A percentile compares a stretch with the other conserved stretches of the same genome.
phyloP scores from a whole-genome alignment of 2,888 invertebrate genomes.

The Polylopha cassiicola region DNA sequence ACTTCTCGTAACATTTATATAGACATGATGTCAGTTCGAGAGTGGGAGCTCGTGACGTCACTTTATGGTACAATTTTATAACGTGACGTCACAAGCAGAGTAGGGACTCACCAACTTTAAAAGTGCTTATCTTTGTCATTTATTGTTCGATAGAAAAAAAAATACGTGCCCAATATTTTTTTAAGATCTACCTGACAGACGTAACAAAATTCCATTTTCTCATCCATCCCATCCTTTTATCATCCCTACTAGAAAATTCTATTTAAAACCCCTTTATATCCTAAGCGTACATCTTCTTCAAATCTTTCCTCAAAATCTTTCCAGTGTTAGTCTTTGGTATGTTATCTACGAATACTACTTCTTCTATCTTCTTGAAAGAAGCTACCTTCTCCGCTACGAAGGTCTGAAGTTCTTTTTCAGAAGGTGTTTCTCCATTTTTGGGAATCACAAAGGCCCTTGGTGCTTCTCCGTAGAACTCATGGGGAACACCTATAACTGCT shows the following conservation, averaged over 20 bases:
- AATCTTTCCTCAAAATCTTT: constrained; percentile 84
- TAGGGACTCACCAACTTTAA: too few relatives aligned
- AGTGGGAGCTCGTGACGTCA: too few relatives aligned
- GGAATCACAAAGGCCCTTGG: constrained; percentile 86
- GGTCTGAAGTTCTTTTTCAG: constrained; percentile 61
- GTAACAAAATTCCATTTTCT: too few relatives aligned
- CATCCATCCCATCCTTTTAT: background rate
- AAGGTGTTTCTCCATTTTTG: constrained; percentile 64
- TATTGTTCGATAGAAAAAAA: too few relatives aligned
- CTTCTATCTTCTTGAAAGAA: constrained; percentile 84
- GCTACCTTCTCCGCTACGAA: constrained; percentile 84
- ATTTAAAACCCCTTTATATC: constrained; percentile 7
- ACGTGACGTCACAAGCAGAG: too few relatives aligned
- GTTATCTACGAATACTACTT: constrained; percentile 80
- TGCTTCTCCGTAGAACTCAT: constrained; percentile 84
- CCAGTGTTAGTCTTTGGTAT: constrained; percentile 88
- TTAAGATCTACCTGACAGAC: too few relatives aligned
- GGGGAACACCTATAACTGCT: constrained; percentile 89
- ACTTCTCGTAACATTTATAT: too few relatives aligned
- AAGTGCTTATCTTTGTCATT: too few relatives aligned
- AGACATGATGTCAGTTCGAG: too few relatives aligned
- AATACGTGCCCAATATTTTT: too few relatives aligned
- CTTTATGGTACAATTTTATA: too few relatives aligned
- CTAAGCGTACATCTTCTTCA: constrained; percentile 72
- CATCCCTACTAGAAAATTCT: too few relatives aligned